phyloP scores from a whole-genome alignment of 2,113 vertebrate species.

The Apteryx mantelli region DNA sequence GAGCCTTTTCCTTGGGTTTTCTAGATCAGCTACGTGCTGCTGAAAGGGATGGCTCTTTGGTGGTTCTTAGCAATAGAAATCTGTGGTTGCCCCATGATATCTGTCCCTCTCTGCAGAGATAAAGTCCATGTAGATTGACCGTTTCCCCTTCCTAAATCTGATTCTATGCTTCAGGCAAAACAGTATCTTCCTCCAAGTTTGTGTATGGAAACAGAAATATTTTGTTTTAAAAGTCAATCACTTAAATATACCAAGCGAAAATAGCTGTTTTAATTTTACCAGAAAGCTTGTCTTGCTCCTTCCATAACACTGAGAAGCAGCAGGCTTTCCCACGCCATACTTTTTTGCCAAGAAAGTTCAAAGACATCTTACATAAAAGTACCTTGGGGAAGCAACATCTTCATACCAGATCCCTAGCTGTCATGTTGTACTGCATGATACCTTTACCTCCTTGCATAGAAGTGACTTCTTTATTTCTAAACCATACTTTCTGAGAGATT shows the following conservation, averaged over 20 bases:
- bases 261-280: not conserved
- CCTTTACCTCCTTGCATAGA: not conserved
- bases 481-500: not conserved
- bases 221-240: not conserved
- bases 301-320: not conserved
- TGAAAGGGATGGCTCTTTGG: not conserved
- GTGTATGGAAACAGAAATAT: not conserved
- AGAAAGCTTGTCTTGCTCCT: not conserved
- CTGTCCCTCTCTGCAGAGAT: not conserved
- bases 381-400: not conserved
- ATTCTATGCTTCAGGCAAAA: not conserved
- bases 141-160: not conserved
- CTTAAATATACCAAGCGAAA: not conserved
- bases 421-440: accelerated
- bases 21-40: not conserved
- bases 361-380: not conserved
- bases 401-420: not conserved
- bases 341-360: not conserved
- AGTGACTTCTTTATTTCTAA: not conserved
- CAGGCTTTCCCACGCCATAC: not conserved
- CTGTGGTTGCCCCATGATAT: not conserved
- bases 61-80: not conserved
- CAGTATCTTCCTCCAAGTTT: not conserved
- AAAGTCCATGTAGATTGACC: not conserved
- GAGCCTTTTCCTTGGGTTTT: not conserved